Evolutionary conservation across 2,888 invertebrate species (phyloP).

Genomic region (Archips xylosteana): DNA sequence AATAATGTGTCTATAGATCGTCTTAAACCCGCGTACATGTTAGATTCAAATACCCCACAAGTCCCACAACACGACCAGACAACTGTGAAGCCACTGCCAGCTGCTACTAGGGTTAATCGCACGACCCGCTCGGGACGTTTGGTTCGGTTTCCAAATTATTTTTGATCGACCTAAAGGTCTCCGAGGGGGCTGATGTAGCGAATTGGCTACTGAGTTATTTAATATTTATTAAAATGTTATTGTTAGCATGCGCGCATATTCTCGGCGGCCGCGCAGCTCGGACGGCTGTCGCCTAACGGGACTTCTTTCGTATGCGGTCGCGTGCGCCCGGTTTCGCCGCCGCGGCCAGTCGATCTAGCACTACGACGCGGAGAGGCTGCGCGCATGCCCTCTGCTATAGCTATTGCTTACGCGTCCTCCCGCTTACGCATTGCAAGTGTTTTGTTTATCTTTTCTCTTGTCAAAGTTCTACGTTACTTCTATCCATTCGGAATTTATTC

Average conservation of each 20-base stretch:
- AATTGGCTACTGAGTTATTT: no score
- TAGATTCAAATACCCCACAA: background rate
- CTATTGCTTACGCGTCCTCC: no score
- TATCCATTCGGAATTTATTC: no score
- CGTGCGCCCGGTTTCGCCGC: no score
- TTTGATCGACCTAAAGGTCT: constrained; percentile 26
- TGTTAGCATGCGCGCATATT: background rate
- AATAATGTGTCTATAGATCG: constrained; percentile 19
- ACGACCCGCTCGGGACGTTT: constrained; percentile 1
- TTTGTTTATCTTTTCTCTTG: no score
- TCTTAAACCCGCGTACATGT: constrained; percentile 17
- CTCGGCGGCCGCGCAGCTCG: background rate
- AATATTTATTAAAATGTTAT: background rate
- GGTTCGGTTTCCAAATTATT: background rate
- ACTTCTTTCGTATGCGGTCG: no score
- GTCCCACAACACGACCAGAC: background rate
- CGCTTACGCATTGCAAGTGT: no score
- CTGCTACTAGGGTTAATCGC: background rate
- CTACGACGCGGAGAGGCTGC: no score
- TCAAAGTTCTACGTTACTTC: no score
- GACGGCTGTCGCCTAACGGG: no score
- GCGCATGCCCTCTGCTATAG: no score
- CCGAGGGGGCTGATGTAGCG: constrained; percentile 21
- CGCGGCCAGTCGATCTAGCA: no score
- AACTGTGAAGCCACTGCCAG: background rate